A percentile compares a stretch with the other conserved stretches of the same genome.
These are phyloP conservation scores for Sciurus carolinensis DNA, from an alignment of 2,797 vertebrate genomes.

Conservation along the genomic window DNA sequence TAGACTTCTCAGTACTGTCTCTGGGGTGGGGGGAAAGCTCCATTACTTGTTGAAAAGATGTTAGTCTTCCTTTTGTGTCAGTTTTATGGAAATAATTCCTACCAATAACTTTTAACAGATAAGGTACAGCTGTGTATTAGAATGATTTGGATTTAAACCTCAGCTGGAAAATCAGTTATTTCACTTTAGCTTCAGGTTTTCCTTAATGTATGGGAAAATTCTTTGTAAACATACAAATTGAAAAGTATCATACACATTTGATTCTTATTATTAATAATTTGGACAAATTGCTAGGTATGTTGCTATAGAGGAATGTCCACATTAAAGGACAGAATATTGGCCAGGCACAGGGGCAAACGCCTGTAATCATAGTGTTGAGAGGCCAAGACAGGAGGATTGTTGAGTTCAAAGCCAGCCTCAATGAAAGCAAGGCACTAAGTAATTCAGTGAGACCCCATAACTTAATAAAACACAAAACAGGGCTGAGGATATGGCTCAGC, in stretches of 20 bases:
- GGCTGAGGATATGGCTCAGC: too few relatives aligned
- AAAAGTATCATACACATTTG: neutral
- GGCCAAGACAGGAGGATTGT: too few relatives aligned
- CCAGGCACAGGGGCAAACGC: too few relatives aligned
- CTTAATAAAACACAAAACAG: too few relatives aligned
- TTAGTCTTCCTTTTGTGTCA: neutral
- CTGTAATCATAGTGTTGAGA: too few relatives aligned
- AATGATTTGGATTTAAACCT: neutral
- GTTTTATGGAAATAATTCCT: neutral
- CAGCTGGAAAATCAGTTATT: neutral
- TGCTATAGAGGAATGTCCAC: neutral
- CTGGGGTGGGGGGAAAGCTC: neutral
- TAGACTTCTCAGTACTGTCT: neutral
- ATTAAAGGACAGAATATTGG: neutral
- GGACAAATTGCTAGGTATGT: neutral
- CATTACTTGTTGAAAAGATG: neutral
- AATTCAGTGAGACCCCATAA: too few relatives aligned
- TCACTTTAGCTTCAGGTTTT: neutral
- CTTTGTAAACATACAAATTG: neutral
- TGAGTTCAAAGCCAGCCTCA: too few relatives aligned
- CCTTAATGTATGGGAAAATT: neutral
- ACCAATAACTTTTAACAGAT: neutral
- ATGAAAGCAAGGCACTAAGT: too few relatives aligned
- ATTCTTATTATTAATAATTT: constrained; percentile 28
- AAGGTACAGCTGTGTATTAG: accelerated